Evolutionary conservation across 2,797 vertebrate species (phyloP).

Genomic region (Oryzias dopingdopingensis): DNA sequence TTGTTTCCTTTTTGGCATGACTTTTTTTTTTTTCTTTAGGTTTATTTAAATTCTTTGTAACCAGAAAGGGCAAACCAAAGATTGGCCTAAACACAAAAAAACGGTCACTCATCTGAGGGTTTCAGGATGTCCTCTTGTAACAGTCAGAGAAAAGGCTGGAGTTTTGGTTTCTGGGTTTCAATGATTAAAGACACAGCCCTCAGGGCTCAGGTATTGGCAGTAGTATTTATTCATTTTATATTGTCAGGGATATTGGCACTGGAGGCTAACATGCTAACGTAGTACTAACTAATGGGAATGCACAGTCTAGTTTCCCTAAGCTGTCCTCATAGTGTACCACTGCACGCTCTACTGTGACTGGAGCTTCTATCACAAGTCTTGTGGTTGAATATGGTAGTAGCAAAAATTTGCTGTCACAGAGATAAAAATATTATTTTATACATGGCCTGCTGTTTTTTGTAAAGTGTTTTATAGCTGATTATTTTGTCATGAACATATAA

Average conservation of each 20-base stretch:
- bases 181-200: conserved; percentile 74
- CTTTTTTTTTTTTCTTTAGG: conserved; percentile 73
- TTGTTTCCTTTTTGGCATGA: conserved; percentile 51
- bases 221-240: conserved; percentile 90
- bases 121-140: conserved; percentile 58
- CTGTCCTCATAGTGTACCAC: conserved; percentile 94
- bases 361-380: conserved; percentile 89
- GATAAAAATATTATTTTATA: conserved; percentile 98
- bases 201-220: conserved; percentile 83
- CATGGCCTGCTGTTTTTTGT: conserved; percentile 99
- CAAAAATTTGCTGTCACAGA: conserved; percentile 99
- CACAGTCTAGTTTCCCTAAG: conserved; percentile 80
- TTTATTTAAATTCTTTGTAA: conserved; percentile 69
- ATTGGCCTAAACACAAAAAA: conserved; percentile 86
- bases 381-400: conserved; percentile 90
- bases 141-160: conserved; percentile 49
- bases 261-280: conserved; percentile 91
- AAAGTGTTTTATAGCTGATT: conserved; percentile 99
- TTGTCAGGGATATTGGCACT: conserved; percentile 97
- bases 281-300: conserved; percentile 90
- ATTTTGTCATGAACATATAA: conserved; percentile 99
- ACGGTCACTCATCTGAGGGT: conserved; percentile 69
- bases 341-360: conserved; percentile 91
- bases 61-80: conserved; percentile 93
- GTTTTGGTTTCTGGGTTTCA: conserved; percentile 67